These are phyloP conservation scores for Caradrina kadenii DNA, from an alignment of 2,888 invertebrate species.

Conservation along the genomic window DNA sequence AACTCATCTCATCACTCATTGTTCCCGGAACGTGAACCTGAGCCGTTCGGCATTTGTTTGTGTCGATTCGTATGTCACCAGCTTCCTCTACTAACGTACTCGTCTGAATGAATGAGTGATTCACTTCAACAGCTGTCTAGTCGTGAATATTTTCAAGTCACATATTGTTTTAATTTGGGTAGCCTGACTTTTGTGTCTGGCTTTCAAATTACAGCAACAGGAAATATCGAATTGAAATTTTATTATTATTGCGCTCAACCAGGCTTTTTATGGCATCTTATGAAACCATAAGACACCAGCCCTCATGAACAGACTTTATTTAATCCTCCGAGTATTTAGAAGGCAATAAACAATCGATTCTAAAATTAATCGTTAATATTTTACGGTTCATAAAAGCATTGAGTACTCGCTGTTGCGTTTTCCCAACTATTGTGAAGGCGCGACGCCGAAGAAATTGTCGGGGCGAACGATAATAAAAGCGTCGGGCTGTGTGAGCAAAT, in stretches of 20 bases:
- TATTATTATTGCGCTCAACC: slow-evolving; percentile 14
- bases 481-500: slow-evolving; percentile 79
- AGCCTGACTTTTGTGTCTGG: slow-evolving; percentile 27
- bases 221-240: slow-evolving; percentile 40
- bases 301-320: slow-evolving; percentile 50
- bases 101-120: slow-evolving; percentile 69
- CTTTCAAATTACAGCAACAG: slow-evolving; percentile 36
- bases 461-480: slow-evolving; percentile 82
- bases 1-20: slow-evolving; percentile 78
- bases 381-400: slow-evolving; percentile 82
- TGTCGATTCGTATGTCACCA: slow-evolving; percentile 69
- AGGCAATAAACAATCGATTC: slow-evolving; percentile 75
- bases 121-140: slow-evolving; percentile 62
- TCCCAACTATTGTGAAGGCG: slow-evolving; percentile 76
- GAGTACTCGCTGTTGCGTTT: slow-evolving; percentile 71
- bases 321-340: slow-evolving; percentile 62
- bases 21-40: slow-evolving; percentile 78
- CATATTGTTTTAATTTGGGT: slow-evolving; percentile 41
- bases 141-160: slow-evolving; percentile 53
- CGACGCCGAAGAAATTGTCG: slow-evolving; percentile 71
- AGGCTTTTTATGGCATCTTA: slow-evolving; percentile 10
- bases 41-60: slow-evolving; percentile 63
- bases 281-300: slow-evolving; percentile 41
- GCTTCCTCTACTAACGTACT: slow-evolving; percentile 70
- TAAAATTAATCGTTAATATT: slow-evolving; percentile 73